These are phyloP conservation scores for Sebastiscus albofasciatus DNA, from an alignment of 2,797 vertebrate genomes.

Conservation along the genomic window DNA sequence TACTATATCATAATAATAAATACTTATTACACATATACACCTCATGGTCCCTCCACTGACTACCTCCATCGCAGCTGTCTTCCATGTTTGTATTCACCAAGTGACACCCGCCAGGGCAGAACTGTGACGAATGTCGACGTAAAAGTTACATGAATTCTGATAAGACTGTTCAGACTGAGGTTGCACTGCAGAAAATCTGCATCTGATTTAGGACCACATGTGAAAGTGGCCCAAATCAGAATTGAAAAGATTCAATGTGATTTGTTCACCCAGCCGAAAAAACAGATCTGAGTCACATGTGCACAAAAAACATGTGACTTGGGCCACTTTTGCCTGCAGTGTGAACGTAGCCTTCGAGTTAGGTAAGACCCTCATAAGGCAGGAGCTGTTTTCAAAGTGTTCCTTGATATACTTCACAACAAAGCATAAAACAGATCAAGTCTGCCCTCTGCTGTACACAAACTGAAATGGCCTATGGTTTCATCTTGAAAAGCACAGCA, in stretches of 20 bases:
- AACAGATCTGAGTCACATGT: neutral
- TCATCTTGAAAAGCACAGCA: neutral
- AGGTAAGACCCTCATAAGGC: neutral
- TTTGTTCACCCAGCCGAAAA: neutral
- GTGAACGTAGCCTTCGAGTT: neutral
- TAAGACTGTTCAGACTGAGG: neutral
- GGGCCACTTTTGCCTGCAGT: neutral
- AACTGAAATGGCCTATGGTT: neutral
- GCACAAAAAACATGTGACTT: neutral
- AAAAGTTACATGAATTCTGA: neutral
- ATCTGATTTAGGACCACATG: neutral
- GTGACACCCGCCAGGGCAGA: neutral
- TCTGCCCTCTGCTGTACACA: constrained; percentile 63
- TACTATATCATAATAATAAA: neutral
- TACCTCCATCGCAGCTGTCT: neutral
- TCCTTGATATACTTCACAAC: neutral
- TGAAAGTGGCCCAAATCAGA: neutral
- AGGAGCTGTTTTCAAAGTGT: neutral
- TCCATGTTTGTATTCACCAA: neutral
- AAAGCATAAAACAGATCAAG: neutral
- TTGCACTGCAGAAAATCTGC: neutral
- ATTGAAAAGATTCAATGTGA: neutral
- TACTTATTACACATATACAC: neutral
- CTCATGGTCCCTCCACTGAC: neutral
- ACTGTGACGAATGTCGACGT: neutral